Evolutionary conservation across 1,140 invertebrate species (phyloP), one percentile per base, ranked within the genome.

Genomic region (Carcinoscorpius rotundicauda): DNA sequence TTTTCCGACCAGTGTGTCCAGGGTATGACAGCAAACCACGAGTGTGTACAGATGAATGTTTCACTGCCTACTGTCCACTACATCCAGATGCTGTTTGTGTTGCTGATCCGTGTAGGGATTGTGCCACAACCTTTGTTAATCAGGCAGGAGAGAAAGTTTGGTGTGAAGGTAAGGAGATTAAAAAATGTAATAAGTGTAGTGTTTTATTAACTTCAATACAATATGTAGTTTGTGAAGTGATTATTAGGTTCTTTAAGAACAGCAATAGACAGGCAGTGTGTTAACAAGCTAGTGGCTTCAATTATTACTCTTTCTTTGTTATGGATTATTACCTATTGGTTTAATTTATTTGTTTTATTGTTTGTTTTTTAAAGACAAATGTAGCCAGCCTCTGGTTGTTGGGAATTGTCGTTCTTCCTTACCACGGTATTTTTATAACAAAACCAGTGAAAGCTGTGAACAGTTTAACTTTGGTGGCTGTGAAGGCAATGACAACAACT

Each of bases 91-190:
- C 78, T 9, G 71, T 78, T 51, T 80, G 79, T 67, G 70, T 74
- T 8, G 74, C 78, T 63, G 77, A 80, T 68, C 77, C 78, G 0
- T 80, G 79, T 70, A 73, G 75, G 61, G 66, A 72, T 29, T 79
- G 78, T 63, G 49, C 50, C 49, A 49, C 59, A 51, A 10, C 49
- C 59, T 69, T 69, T 50, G 62, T 69, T 10, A 64, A 60, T 51
- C 48, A n/a, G 6, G 10, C 49, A 50, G 67, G 62, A 62, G 67
- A 69, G 9, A 60, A 65, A 58, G 64, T 67, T n/a, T 59, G 62
- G n/a, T 70, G 67, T 74, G 73, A 64, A 58, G 61, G 61, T 62
- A n/a, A 59, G 58, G 9, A n/a, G 6, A n/a, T n/a, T 3, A 59
- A 9, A 10, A 49, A 3, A 9, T 10, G 3, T 29, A 59, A n/a